Conservation (phyloP, 1,140 invertebrate species). For the Vollenhovia emeryi region DNA sequence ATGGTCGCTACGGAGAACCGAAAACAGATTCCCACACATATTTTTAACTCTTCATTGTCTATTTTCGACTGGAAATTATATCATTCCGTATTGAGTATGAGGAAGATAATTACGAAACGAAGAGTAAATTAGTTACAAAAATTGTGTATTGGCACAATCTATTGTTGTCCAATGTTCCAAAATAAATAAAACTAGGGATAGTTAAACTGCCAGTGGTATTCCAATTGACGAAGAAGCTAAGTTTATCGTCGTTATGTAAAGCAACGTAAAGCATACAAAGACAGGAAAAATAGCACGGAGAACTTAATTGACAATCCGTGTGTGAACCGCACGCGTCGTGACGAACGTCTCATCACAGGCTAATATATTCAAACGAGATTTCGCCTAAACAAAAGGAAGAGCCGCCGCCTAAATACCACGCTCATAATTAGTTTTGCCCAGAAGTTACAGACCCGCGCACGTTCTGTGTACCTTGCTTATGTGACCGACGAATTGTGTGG, state of each 20-base stretch:
- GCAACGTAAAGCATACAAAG: conserved; percentile 43
- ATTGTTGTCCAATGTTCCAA: neutral
- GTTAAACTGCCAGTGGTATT: conserved; percentile 2
- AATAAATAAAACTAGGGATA: neutral
- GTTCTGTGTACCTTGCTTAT: neutral
- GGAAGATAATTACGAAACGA: conserved; percentile 5
- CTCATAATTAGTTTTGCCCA: conserved; percentile 78
- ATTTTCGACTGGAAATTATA: neutral
- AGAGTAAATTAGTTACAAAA: neutral
- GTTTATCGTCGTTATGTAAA: neutral
- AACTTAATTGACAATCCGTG: conserved; percentile 68
- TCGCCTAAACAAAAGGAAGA: conserved; percentile 76
- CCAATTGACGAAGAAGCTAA: neutral
- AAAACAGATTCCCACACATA: neutral
- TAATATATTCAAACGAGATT: conserved; percentile 79
- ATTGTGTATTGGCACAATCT: neutral
- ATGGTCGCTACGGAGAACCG: neutral
- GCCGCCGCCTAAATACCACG: conserved; percentile 73
- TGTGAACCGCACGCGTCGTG: conserved; percentile 22
- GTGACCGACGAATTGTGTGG: conserved; percentile 33
- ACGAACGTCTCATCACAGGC: conserved; percentile 48
- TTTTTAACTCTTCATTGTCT: neutral
- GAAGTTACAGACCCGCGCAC: conserved; percentile 69
- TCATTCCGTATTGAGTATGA: neutral
- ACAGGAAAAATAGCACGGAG: neutral